Conservation (phyloP, 2,113 vertebrate species). For the Phylloscopus trochilus region DNA sequence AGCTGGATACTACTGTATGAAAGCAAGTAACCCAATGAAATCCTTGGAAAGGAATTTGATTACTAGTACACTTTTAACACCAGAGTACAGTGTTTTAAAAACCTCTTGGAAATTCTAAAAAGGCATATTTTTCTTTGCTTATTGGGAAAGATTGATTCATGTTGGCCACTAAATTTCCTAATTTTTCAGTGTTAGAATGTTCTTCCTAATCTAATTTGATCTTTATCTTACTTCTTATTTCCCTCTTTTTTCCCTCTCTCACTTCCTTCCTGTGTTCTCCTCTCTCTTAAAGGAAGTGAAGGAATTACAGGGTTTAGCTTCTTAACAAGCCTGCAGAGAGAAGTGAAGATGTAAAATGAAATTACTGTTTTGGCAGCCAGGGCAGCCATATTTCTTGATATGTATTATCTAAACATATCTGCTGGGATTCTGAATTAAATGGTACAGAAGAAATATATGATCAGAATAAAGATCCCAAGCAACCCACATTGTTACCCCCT, state of each 20-base stretch:
- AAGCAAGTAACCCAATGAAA: not conserved
- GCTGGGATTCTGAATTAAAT: not conserved
- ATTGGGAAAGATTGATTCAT: not conserved
- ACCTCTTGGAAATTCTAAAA: not conserved
- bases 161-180: not conserved
- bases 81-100: not conserved
- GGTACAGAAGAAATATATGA: not conserved
- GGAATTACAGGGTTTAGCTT: not conserved
- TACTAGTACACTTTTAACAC: not conserved
- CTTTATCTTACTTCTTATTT: not conserved
- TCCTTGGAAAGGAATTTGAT: not conserved
- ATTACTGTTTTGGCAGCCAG: not conserved
- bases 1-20: not conserved
- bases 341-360: not conserved
- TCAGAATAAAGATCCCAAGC: not conserved
- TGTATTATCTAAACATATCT: not conserved
- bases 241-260: not conserved
- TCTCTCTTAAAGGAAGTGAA: not conserved
- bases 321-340: not conserved
- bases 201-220: not conserved
- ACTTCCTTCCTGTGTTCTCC: not conserved
- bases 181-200: not conserved
- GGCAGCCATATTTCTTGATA: not conserved
- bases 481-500: not conserved
- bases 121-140: not conserved